Percentiles rank a stretch among this genome's conserved stretches.
phyloP scores from a whole-genome alignment of 2,113 vertebrate genomes.

The Phasianus colchicus region DNA sequence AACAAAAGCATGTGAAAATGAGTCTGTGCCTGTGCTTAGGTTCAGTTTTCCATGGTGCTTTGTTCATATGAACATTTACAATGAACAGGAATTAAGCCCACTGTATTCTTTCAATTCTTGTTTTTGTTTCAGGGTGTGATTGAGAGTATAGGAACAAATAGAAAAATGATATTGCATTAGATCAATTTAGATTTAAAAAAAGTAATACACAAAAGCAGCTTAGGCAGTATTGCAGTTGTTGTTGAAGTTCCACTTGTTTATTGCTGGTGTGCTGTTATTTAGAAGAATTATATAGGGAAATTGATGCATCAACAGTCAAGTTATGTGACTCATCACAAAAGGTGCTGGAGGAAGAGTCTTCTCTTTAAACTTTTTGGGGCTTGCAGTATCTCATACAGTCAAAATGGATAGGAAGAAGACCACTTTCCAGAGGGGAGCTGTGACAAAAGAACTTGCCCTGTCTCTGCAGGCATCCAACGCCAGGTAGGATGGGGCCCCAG shows the following conservation, averaged over 20 bases:
- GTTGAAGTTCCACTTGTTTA: neutral
- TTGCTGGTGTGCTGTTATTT: neutral
- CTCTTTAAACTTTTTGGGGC: neutral
- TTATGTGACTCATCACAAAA: neutral
- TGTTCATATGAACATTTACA: neutral
- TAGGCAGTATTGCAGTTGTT: neutral
- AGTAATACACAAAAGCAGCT: neutral
- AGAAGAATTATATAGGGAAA: neutral
- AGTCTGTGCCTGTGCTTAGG: neutral
- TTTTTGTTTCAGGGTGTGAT: neutral
- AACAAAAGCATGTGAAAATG: neutral
- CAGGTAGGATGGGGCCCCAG: too few species aligned
- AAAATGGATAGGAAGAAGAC: neutral
- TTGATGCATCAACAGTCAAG: neutral
- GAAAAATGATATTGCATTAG: neutral
- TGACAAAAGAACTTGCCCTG: neutral
- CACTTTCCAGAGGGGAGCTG: neutral
- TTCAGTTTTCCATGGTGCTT: neutral
- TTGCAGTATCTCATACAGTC: neutral
- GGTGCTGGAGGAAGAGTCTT: neutral
- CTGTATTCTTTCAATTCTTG: neutral
- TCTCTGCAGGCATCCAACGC: too few species aligned
- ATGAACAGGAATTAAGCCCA: neutral
- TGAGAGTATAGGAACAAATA: neutral
- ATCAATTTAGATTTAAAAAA: neutral